A percentile compares a stretch with the other conserved stretches of the same genome.
phyloP scores from a whole-genome alignment of 2,797 vertebrate species.

The Hirundo rustica region DNA sequence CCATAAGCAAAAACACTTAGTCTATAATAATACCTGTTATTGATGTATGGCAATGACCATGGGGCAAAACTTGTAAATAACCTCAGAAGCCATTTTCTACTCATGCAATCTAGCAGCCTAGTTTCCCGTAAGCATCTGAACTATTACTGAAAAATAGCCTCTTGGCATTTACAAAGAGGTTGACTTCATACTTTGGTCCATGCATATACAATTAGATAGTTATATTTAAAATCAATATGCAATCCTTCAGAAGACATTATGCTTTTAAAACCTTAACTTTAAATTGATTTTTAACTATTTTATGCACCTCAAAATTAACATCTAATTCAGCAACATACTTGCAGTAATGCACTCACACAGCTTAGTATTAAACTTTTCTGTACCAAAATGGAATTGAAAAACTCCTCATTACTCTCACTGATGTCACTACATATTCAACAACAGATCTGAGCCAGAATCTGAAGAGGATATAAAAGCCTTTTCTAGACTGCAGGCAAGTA shows the following conservation, averaged over 20 bases:
- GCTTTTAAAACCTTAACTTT: constrained; percentile 84
- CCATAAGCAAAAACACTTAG: constrained; percentile 78
- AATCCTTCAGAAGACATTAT: constrained; percentile 84
- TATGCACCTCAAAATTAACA: constrained; percentile 83
- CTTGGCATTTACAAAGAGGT: constrained; percentile 84
- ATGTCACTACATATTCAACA: neutral
- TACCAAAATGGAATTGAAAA: constrained; percentile 24
- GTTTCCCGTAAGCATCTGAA: constrained; percentile 83
- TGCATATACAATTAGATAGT: constrained; percentile 85
- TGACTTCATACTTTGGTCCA: constrained; percentile 82
- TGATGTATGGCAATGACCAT: constrained; percentile 79
- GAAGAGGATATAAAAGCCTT: neutral
- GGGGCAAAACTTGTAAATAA: constrained; percentile 84
- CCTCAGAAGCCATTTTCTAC: constrained; percentile 79
- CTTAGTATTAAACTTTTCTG: constrained; percentile 55
- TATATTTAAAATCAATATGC: constrained; percentile 86
- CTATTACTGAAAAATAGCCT: constrained; percentile 84
- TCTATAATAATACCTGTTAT: constrained; percentile 80
- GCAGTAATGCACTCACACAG: constrained; percentile 61
- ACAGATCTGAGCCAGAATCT: neutral
- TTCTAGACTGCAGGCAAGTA: neutral
- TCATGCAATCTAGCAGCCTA: constrained; percentile 73
- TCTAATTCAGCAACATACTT: constrained; percentile 73
- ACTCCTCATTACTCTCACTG: constrained; percentile 26
- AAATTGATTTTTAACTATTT: constrained; percentile 85